These are phyloP conservation scores for Varecia variegata DNA, from an alignment of 2,797 vertebrate genomes.

Conservation along the genomic window DNA sequence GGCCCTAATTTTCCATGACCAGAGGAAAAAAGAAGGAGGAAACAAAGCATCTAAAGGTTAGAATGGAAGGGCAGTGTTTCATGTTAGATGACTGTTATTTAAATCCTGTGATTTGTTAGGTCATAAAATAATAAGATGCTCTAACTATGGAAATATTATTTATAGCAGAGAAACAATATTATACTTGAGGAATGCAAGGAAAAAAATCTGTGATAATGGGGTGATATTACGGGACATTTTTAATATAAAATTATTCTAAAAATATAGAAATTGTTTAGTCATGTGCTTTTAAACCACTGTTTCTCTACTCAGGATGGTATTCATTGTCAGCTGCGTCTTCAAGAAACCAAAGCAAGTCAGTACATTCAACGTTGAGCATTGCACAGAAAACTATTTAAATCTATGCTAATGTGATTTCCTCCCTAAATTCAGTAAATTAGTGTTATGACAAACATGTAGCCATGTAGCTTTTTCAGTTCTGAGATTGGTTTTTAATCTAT, in stretches of 20 bases:
- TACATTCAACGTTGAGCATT: background rate
- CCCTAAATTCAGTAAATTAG: background rate
- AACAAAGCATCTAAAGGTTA: slow-evolving; percentile 49
- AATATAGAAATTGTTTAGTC: background rate
- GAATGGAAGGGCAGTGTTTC: slow-evolving; percentile 28
- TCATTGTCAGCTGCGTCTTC: background rate
- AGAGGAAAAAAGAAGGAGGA: slow-evolving; percentile 36
- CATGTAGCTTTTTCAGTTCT: background rate
- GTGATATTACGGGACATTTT: background rate
- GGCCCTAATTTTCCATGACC: slow-evolving; percentile 51
- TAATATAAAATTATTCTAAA: background rate
- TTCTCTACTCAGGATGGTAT: background rate
- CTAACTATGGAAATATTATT: slow-evolving; percentile 37
- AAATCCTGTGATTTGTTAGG: slow-evolving; percentile 43
- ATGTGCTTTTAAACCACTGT: background rate
- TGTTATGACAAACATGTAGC: background rate
- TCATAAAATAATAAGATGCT: slow-evolving; percentile 47
- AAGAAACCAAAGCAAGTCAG: background rate
- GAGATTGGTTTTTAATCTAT: slow-evolving; percentile 26
- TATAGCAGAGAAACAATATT: background rate
- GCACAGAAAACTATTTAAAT: background rate
- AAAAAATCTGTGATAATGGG: background rate
- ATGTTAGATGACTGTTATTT: background rate
- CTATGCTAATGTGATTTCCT: background rate
- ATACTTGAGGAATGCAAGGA: background rate